Base-by-base conservation (phyloP, 2,113 vertebrate genomes). In the Ciconia stormi region DNA sequence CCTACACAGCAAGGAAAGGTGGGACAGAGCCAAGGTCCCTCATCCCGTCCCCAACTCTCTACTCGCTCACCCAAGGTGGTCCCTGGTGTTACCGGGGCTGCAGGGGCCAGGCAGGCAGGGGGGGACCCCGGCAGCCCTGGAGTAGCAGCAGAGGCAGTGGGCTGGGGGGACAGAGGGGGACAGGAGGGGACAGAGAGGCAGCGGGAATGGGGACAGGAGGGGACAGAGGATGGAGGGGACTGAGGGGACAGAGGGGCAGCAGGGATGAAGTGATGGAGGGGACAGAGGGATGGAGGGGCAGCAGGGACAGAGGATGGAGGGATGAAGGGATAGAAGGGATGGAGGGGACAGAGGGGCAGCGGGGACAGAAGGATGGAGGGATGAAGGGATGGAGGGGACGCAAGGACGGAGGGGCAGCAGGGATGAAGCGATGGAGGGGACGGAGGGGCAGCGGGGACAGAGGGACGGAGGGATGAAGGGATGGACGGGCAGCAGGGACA, bases 91-190 rank as follows among this genome's bases (percentile, higher is more conserved):
- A 38, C 34, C 7, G 1, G 46, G 50, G n/a, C 20, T 42, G 21
- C 53, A 0, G 38, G n/a, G 40, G 2, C 9, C 4, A 2, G 56
- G 21, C 2, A 4, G 36, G 36, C 17, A 11, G 27, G 2, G n/a
- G 2, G 40, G 32, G 36, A 2, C 5, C 9, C 36, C 15, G 47
- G n/a, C 25, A 40, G 49, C 18, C 40, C 25, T 12, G 12, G 19
- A 36, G 16, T 17, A 13, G 36, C 11, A 17, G 25, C 32, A 63
- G 46, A 29, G 46, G 18, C n/a, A 38, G 32, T 2, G 14, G 34
- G 23, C 44, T 38, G 53, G 29, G 47, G 21, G 30, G 9, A 6
- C 13, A 2, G 49, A 46, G 36, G 61, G 44, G 4, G 29, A 32
- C 20, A 13, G 27, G 2, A 10, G 20, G 23, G 52, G 38, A 32